Conservation (phyloP, 2,113 vertebrate species). For the Crotalus helleri region DNA sequence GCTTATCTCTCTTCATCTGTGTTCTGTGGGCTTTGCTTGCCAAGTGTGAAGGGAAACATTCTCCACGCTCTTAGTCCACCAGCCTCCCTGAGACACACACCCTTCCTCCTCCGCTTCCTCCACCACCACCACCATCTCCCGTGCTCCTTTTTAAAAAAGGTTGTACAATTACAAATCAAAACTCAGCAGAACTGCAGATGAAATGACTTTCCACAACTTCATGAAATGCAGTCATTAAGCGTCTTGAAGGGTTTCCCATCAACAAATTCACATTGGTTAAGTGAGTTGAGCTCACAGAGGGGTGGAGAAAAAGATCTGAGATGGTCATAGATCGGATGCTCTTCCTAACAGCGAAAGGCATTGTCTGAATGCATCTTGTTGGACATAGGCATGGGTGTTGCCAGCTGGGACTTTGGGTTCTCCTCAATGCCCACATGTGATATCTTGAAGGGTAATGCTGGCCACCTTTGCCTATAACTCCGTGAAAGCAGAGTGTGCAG, state of each 20-base stretch:
- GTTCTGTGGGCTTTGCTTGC: conserved; percentile 70
- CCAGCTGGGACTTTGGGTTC: neutral
- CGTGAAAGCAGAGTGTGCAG: neutral
- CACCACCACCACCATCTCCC: neutral
- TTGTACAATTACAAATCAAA: conserved; percentile 18
- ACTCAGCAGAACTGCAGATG: conserved; percentile 54
- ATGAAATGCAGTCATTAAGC: conserved; percentile 25
- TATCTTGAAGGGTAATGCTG: neutral
- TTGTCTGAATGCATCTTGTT: neutral
- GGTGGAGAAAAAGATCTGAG: neutral
- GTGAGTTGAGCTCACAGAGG: neutral
- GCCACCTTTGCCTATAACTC: neutral
- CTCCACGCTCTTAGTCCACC: conserved; percentile 68
- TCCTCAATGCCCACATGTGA: neutral
- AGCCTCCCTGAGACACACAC: conserved; percentile 65
- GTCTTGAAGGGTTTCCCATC: conserved; percentile 45
- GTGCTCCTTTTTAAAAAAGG: neutral
- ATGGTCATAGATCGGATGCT: neutral
- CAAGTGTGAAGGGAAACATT: conserved; percentile 77
- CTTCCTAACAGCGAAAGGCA: neutral
- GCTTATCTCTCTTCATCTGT: conserved; percentile 76
- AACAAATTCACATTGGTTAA: conserved; percentile 10
- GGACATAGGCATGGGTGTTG: no score
- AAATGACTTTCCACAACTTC: conserved; percentile 59
- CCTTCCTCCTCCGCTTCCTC: neutral